Base-by-base conservation (phyloP, 2,797 vertebrate genomes). In the Danio choprae region DNA sequence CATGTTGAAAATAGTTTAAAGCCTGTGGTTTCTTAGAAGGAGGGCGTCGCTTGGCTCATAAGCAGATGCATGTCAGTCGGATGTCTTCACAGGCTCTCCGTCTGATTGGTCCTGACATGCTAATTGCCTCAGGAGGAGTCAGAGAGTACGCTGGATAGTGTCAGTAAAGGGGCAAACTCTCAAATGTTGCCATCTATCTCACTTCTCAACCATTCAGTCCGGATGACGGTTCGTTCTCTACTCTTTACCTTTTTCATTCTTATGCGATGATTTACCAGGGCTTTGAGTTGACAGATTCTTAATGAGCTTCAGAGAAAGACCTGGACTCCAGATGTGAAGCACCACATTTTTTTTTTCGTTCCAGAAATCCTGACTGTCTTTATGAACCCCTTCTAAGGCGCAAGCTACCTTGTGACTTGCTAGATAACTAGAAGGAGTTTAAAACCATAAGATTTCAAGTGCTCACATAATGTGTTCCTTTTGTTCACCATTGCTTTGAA, bases 41-140 rank as follows among this genome's bases (percentile, higher is more conserved):
- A 53, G 41, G 22, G 64, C 15, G 7, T 76, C 59, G 4, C 67
- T 58, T 60, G 65, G 69, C 69, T 81, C n/a, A 38, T 53, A 67
- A 70, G 72, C 71, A 56, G 76, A 79, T 68, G 60, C 38, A 16
- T 76, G 48, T 63, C 77, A 70, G 58, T 72, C 69, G 59, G 16
- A 77, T 70, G 60, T 62, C 53, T 80, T 84, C 55, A 80, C 60
- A 60, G 46, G 7, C 41, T 72, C 68, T 71, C 38, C 16, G 53
- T 51, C 46, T 80, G 76, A 81, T 87, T 80, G 69, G 59, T 78
- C 60, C 51, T 78, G 81, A 83, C 74, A 50, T 40, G 63, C 79
- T 46, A 38, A 81, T 64, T 20, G 60, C 60, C 69, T 58, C 69
- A 75, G 68, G 64, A 72, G 41, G 16, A 74, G 64, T 67, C 59